phyloP scores from a whole-genome alignment of 2,888 invertebrate species.

The Pinctada fucata region DNA sequence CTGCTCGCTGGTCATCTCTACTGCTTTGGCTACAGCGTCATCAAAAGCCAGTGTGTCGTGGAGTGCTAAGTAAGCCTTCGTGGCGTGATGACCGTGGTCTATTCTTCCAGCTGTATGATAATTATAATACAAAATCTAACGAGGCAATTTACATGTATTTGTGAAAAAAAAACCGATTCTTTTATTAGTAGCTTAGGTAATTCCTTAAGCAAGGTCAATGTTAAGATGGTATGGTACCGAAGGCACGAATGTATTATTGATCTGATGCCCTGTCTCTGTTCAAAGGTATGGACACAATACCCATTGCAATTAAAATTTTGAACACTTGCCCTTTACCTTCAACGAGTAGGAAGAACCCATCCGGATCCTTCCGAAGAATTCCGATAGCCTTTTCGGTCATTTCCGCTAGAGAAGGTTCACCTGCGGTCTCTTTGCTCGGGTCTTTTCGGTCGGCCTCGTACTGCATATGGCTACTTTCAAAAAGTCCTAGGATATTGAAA shows the following conservation, averaged over 20 bases:
- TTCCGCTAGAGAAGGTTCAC: conserved; percentile 85
- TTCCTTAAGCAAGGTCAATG: too few relatives aligned
- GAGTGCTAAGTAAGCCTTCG: conserved; percentile 80
- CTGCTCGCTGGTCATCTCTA: conserved; percentile 79
- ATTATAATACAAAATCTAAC: too few relatives aligned
- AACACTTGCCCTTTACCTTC: conserved; percentile 70
- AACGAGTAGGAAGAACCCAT: conserved; percentile 87
- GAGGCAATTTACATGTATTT: too few relatives aligned
- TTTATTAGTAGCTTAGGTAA: too few relatives aligned
- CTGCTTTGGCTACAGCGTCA: conserved; percentile 83
- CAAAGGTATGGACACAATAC: too few relatives aligned
- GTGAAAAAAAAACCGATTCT: too few relatives aligned
- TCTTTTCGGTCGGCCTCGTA: conserved; percentile 82
- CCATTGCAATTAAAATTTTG: too few relatives aligned
- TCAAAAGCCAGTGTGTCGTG: conserved; percentile 89
- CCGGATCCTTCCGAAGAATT: conserved; percentile 82
- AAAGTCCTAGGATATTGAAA: conserved; percentile 58
- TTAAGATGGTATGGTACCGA: too few relatives aligned
- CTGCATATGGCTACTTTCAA: conserved; percentile 81
- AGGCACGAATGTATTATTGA: too few relatives aligned
- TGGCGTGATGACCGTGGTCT: conserved; percentile 81
- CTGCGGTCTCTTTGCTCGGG: conserved; percentile 35
- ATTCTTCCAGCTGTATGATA: conserved; percentile 70
- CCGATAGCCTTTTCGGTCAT: conserved; percentile 88
- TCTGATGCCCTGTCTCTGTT: too few relatives aligned